Conservation (phyloP, 1,140 invertebrate species). For the Oedothorax gibbosus region DNA sequence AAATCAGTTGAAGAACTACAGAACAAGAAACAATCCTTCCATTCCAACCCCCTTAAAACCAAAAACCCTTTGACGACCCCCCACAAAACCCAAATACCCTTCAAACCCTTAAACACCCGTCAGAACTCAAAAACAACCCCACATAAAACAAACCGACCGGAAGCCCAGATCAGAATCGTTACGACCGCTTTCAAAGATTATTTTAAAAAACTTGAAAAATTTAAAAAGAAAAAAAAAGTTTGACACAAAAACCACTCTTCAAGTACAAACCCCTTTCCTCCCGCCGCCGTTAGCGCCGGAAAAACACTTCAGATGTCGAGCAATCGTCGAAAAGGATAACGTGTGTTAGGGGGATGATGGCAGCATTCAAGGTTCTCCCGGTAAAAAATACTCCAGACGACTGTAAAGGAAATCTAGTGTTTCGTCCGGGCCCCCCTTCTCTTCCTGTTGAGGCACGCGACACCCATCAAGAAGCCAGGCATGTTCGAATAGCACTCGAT, state of each 20-base stretch:
- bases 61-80: constrained; percentile 3
- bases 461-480: constrained; percentile 22
- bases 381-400: constrained; percentile 1
- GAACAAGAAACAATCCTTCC: constrained; percentile 8
- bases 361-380: constrained; percentile 50
- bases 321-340: constrained; percentile 11
- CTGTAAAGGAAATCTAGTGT: constrained; percentile 56
- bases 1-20: not conserved
- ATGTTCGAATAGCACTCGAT: no score
- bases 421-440: constrained; percentile 29
- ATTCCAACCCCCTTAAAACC: constrained; percentile 14
- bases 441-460: constrained; percentile 54
- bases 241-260: no score
- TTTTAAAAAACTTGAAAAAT: no score
- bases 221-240: no score
- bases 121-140: no score
- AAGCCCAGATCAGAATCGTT: no score
- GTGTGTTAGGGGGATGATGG: not conserved
- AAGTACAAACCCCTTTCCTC: constrained; percentile 8
- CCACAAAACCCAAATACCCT: no score
- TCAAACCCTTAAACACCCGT: no score
- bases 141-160: no score
- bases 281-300: constrained; percentile 3
- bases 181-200: no score
- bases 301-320: constrained; percentile 46